Base-by-base conservation (phyloP, 2,113 vertebrate genomes). In the Falcunculus frontatus region DNA sequence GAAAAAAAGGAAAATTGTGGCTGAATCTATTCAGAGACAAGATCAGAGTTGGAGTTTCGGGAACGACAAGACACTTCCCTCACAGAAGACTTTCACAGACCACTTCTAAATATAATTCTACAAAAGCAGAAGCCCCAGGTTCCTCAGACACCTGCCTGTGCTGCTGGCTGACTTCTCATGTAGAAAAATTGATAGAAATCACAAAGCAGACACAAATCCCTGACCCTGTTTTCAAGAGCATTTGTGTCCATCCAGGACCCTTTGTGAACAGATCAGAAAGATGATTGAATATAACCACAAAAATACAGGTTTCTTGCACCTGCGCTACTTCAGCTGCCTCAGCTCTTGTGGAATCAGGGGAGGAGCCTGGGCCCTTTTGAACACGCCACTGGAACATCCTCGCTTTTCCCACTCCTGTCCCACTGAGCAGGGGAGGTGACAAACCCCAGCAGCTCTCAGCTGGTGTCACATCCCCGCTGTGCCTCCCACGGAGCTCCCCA, bases 401-500 rank as follows among this genome's bases (percentile, higher is more conserved):
- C 0, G 3, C 21, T 27, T 11, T 8, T 30, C 32, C 62, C 44
- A 35, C 27, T 37, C 26, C 23, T 0, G 10, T 19, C 42, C 65
- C 3, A 0, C 72, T 2, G 56, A 25, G 50, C 18, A 3, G 33
- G 20, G 37, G 1, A 15, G 50, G 37, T 16, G 30, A 47, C 47
- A 37, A 59, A 42, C 11, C 10, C 59, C 80, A 23, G 3, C 37
- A 20, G 90, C 29, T 33, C 64, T 4, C 35, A 6, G 7, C 32
- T 6, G 1, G 55, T 21, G 12, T 4, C 37, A 4, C 46, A 20
- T 10, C 53, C 70, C 70, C 0, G 2, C 56, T 2, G 30, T 6
- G 16, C 50, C 62, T 8, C 15, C 10, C 18, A 5, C 1, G 0
- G 0, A 13, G 65, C 65, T n/a, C 39, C 67, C 23, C 18, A 2